Base-by-base conservation (phyloP, 2,113 vertebrate species). In the Acrocephalus kingi region DNA sequence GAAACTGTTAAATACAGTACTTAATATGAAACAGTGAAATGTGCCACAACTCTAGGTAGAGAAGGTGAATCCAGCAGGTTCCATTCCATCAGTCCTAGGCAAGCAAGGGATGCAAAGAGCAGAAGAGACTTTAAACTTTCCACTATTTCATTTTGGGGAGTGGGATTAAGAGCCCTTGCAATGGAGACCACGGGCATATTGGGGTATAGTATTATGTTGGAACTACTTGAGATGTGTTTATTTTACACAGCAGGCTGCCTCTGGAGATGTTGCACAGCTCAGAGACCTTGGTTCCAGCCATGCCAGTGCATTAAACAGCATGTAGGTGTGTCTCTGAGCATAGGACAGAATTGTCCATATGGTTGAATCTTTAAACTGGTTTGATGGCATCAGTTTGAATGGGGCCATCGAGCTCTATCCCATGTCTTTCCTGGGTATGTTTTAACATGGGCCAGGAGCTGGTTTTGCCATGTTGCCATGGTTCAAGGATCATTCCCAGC, bases 1-100 rank as follows among this genome's bases (percentile, higher is more conserved):
- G 43, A 86, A 78, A 13, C 51, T 93, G 55, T 84, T 88, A 81
- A 88, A 88, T 54, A 30, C 39, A 45, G n/a, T 41, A 80, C 22
- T 81, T 72, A 23, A 27, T 39, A n/a, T 31, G 56, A 64, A 87
- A 72, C 27, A 39, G 49, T 85, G 85, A 87, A 85, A 91, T 41
- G n/a, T 90, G 66, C 61, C 69, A 41, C 61, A 75, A 28, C 6
- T 14, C 18, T 31, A 24, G 39, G 13, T 61, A 62, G 49, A 81
- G 28, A 79, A 84, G 41, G 4, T 54, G 58, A 63, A 55, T 77
- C 43, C 37, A 61, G 13, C 45, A 58, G 48, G 39, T 86, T 48
- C n/a, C 0, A 0, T 92, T 91, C 68, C 37, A 17, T 64, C 31
- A n/a, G 5, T 75, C 28, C 45, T 72, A 28, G 37, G 52, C 21